Percentiles rank a stretch among this genome's conserved stretches.
Conservation (phyloP, 2,797 vertebrate genomes). For the Bryconaethiops microstoma region DNA sequence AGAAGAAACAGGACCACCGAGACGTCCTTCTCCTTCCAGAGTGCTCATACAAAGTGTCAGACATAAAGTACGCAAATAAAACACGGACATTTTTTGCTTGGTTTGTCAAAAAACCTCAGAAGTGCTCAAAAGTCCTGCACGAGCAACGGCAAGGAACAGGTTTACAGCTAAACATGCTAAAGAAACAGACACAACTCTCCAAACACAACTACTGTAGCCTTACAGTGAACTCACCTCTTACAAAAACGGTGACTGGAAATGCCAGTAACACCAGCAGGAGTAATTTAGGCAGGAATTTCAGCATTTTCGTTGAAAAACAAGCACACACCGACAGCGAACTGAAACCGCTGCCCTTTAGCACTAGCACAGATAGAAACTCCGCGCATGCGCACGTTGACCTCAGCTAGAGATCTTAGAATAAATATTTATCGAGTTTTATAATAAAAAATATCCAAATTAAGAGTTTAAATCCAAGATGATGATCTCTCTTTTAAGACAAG, state of each 20-base stretch:
- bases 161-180: slow-evolving; percentile 6
- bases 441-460: too few species aligned
- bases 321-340: neutral
- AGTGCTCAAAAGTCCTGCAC: too few species aligned
- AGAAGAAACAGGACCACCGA: neutral
- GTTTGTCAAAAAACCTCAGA: too few species aligned
- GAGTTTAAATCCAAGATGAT: too few species aligned
- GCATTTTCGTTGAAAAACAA: slow-evolving; percentile 57
- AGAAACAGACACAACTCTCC: neutral
- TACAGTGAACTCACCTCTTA: slow-evolving; percentile 66
- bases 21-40: neutral
- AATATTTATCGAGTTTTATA: neutral
- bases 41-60: neutral
- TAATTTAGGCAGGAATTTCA: slow-evolving; percentile 73
- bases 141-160: too few species aligned
- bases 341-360: neutral
- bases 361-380: neutral
- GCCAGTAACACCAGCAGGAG: slow-evolving; percentile 71
- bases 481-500: too few species aligned
- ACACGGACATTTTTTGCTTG: too few species aligned
- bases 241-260: slow-evolving; percentile 69
- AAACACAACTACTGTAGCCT: too few species aligned
- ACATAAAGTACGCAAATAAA: neutral
- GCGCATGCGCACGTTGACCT: slow-evolving; percentile 35
- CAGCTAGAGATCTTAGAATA: neutral